Base-by-base conservation (phyloP, 35 echinoderm and acorn worm species). In the Acanthaster planci region DNA sequence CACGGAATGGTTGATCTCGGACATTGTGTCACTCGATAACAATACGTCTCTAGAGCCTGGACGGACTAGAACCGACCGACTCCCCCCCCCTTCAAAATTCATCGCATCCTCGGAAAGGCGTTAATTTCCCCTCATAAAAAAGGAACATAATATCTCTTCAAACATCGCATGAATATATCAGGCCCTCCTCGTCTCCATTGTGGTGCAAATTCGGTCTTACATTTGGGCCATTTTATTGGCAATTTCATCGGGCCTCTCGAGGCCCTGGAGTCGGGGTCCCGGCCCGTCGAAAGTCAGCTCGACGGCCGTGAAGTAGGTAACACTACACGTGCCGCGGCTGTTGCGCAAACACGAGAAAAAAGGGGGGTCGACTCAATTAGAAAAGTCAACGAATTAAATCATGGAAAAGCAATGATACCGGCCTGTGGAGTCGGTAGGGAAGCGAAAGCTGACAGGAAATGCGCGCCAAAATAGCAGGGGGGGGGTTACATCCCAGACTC, bases 281-380 rank as follows among this genome's bases (percentile, higher is more conserved):
- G 64, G 26, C 64, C 64, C 26, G 64, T 15, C 19, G 64, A 72
- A 72, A 72, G 64, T 72, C 64, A 29, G 8, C 26, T 72, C 26
- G 64, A 72, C 23, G 64, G 37, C 38, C 42, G 77, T 82, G 9
- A 54, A 82, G 79, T 82, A 54, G 40, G 79, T 52, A 82, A 82
- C 29, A 34, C 47, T 51, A 82, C 40, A 82, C 79, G 79, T 55
- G 29, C 39, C 40, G 79, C 51, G 52, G n/a, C 29, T 53, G 50
- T 82, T 82, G 79, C 79, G 79, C 51, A 50, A 82, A 82, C 79
- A 82, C 26, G 17, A 54, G 54, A 53, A 82, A 50, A n/a, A n/a
- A n/a, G n/a, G n/a, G 40, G 54, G 79, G 79, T 82, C 79, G 79
- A 44, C 18, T 50, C 79, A 82, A 82, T 82, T 82, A 82, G 39